These are phyloP conservation scores for Octopus bimaculoides DNA, from an alignment of 1,140 invertebrate genomes.

Conservation along the genomic window DNA sequence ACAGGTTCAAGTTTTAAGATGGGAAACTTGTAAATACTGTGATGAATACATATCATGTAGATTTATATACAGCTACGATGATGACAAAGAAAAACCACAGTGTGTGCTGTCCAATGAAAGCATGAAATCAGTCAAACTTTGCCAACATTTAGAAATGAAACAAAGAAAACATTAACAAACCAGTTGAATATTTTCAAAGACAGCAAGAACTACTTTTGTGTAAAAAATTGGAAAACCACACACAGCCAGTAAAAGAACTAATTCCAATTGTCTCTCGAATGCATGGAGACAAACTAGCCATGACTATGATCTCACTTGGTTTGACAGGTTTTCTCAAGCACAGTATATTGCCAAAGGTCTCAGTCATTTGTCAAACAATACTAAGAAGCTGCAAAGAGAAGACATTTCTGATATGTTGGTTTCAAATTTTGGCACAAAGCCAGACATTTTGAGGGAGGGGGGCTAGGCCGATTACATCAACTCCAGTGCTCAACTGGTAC, in stretches of 20 bases:
- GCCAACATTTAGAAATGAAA: slow-evolving; percentile 2
- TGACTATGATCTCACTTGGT: too few species aligned
- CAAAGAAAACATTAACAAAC: neutral
- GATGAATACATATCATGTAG: neutral
- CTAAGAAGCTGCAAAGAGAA: neutral
- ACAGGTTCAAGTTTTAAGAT: too few species aligned
- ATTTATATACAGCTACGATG: neutral
- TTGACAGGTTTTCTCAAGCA: too few species aligned
- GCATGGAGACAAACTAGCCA: neutral
- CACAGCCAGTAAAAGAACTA: neutral
- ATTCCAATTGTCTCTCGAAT: neutral
- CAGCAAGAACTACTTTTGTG: neutral
- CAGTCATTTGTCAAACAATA: neutral
- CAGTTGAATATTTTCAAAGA: slow-evolving; percentile 4
- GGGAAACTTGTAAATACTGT: too few species aligned
- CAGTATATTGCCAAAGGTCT: too few species aligned
- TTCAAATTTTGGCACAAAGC: too few species aligned
- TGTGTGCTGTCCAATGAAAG: neutral
- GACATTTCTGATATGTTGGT: neutral
- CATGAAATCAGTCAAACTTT: neutral
- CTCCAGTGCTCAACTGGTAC: too few species aligned
- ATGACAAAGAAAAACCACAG: neutral
- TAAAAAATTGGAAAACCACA: neutral
- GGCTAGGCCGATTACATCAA: too few species aligned
- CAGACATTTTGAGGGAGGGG: too few species aligned